Evolutionary conservation across 1,140 invertebrate genomes (phyloP), one percentile per base, ranked within the genome.

Genomic region (Macrostomum lignano): DNA sequence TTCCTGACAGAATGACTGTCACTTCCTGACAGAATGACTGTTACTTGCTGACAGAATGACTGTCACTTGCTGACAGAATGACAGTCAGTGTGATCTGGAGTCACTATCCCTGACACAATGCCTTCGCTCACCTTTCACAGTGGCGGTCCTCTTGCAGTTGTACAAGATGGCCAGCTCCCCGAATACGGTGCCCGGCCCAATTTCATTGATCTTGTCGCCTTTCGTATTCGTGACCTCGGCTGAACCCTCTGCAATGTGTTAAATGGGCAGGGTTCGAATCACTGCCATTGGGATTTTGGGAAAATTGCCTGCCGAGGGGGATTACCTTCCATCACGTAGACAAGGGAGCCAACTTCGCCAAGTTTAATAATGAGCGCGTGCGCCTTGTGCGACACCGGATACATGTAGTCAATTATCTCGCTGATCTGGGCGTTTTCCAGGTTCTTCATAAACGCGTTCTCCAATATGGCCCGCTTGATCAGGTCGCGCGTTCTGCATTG

Each of bases 401-500:
- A 88, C 88, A 98, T 96, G 57, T 82, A 93, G 54, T 93, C 82
- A 17, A 96, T 86, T 35, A 96, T 88, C 60, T 93, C 82, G n/a
- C 73, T 67, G 42, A 94, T 91, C 60, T 96, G 84, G 15, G 77
- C 73, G 48, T 73, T 66, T 51, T 93, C 86, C 53, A 96, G 62
- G 60, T 98, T 91, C 61, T 93, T 91, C 74, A 98, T 86, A 60
- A 98, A 98, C 57, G 96, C 88, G 67, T 98, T 96, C 62, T 94
- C 82, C 53, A 91, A 60, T 46, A 98, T 91, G 24, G 86, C 84
- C 36, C 73, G 66, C 56, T 84, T 84, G 47, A 98, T 94, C 41
- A 96, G 60, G 42, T 93, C 78, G 43, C 76, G 71, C 17, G 79
- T 82, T 61, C 82, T 93, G 65, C 29, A 50, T 5, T 26, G n/a